These are phyloP conservation scores for Virgularia gustaviana DNA, from an alignment of 92 coral and sea anemone genomes.

Conservation along the genomic window DNA sequence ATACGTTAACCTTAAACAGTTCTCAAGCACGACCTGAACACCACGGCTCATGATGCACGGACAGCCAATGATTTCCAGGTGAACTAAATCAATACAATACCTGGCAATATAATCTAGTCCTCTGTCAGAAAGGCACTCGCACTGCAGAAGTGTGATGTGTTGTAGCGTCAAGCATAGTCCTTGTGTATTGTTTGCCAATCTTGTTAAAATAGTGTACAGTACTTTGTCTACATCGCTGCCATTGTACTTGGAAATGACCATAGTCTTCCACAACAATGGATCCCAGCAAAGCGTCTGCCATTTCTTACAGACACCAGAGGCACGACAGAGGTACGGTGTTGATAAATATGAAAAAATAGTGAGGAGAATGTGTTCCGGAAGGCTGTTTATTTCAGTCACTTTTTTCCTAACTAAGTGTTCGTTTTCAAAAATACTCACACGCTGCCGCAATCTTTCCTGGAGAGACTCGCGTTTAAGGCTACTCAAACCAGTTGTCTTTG, in stretches of 20 bases:
- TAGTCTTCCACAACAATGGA: constrained; percentile 76
- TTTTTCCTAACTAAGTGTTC: constrained; percentile 1
- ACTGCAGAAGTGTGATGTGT: constrained; percentile 69
- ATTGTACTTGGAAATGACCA: constrained; percentile 68
- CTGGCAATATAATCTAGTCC: constrained; percentile 78
- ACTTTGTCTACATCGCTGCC: constrained; percentile 87
- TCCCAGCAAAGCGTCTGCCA: constrained; percentile 97
- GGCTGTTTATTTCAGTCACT: constrained; percentile 50
- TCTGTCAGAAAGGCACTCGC: constrained; percentile 89
- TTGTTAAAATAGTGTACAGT: constrained; percentile 66
- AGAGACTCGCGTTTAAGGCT: constrained; percentile 8
- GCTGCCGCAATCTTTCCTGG: constrained; percentile 29
- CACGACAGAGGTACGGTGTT: constrained; percentile 69
- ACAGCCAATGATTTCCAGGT: constrained; percentile 76
- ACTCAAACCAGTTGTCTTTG: constrained; percentile 4
- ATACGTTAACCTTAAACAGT: constrained; percentile 60
- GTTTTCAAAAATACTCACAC: constrained; percentile 27
- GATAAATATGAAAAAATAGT: constrained; percentile 69
- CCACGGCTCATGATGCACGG: constrained; percentile 91
- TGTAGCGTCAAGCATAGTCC: constrained; percentile 88
- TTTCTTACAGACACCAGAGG: constrained; percentile 81
- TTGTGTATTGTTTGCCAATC: constrained; percentile 75
- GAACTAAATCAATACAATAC: constrained; percentile 84
- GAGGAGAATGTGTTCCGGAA: constrained; percentile 79
- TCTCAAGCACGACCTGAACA: constrained; percentile 72